Conservation (phyloP, 2,113 vertebrate species). For the Nannospalax galili region DNA sequence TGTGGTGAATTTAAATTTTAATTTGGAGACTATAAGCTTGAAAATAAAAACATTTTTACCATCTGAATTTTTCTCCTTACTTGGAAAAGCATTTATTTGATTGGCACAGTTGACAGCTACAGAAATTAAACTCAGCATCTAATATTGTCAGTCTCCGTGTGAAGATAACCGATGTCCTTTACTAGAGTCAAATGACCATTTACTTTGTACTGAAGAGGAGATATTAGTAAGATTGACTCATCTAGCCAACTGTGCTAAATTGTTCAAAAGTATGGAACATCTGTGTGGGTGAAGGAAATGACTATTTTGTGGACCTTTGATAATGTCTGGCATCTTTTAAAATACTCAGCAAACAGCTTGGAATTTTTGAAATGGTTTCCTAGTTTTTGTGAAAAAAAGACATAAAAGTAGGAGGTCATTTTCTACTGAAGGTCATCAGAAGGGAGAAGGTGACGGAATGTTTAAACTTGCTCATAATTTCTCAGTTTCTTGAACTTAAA, state of each 20-base stretch:
- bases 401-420: background rate
- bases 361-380: conserved; percentile 42
- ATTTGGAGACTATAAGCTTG: conserved; percentile 5
- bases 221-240: conserved; percentile 29
- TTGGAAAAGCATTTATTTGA: conserved; percentile 21
- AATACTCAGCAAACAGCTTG: background rate
- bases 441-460: background rate
- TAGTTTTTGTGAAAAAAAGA: background rate
- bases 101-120: conserved; percentile 20
- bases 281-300: background rate
- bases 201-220: conserved; percentile 45
- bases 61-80: conserved; percentile 17
- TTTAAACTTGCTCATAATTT: background rate
- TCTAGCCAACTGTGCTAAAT: conserved; percentile 17
- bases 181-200: conserved; percentile 36
- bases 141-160: background rate
- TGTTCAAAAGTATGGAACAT: conserved; percentile 40
- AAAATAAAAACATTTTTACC: conserved; percentile 34
- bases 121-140: conserved; percentile 60
- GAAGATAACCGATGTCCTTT: conserved; percentile 30
- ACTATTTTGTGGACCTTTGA: conserved; percentile 14
- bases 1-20: conserved; percentile 59
- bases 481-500: background rate
- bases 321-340: conserved; percentile 1
- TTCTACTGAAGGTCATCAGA: background rate